A percentile compares a stretch with the other conserved stretches of the same genome.
Conservation (phyloP, 1,140 invertebrate genomes). For the Semibalanus balanoides region DNA sequence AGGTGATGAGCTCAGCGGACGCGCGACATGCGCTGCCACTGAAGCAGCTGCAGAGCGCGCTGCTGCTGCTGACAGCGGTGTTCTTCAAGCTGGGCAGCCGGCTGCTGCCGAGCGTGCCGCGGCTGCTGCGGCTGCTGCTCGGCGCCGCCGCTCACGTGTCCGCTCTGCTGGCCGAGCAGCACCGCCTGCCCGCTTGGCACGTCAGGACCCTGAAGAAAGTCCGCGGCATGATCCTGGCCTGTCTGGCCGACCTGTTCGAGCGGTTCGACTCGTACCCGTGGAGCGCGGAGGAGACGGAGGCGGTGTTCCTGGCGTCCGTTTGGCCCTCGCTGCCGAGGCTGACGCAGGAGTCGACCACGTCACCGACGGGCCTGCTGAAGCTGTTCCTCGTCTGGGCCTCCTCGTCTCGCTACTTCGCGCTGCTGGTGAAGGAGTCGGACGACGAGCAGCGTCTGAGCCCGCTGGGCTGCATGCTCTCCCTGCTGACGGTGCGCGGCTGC, state of each 20-base stretch:
- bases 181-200: not conserved
- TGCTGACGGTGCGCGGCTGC: not conserved
- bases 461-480: not conserved
- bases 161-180: not conserved
- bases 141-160: not conserved
- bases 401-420: not conserved
- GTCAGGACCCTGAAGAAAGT: not conserved
- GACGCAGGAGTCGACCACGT: not conserved
- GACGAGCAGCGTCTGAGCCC: not conserved
- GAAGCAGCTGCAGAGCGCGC: slow-evolving; percentile 28
- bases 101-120: slow-evolving; percentile 26
- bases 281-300: not conserved
- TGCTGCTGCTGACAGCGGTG: not conserved
- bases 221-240: not conserved
- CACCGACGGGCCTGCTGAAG: not conserved
- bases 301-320: not conserved
- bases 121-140: not conserved
- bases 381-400: not conserved
- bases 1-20: not conserved
- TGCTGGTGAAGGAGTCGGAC: not conserved
- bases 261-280: not conserved
- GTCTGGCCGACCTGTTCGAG: not conserved
- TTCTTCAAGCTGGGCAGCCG: slow-evolving; percentile 16
- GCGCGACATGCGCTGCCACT: slow-evolving; percentile 25
- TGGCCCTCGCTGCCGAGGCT: not conserved